Base-by-base conservation (phyloP, 2,797 vertebrate species). In the Syncerus caffer region DNA sequence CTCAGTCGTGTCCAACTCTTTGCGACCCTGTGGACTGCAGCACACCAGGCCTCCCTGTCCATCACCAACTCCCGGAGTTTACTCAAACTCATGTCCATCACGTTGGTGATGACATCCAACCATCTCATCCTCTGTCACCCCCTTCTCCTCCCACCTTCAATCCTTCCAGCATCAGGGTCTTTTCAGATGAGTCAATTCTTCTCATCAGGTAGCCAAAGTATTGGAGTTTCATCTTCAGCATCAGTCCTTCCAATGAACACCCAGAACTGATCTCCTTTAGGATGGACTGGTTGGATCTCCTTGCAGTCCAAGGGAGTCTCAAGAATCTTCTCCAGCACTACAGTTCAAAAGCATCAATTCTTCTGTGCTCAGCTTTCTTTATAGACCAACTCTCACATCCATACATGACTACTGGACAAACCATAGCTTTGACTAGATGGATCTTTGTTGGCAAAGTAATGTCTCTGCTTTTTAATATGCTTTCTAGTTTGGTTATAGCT, bases 321-420 rank as follows among this genome's bases (percentile, higher is more conserved):
- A 67, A 67, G 64, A 67, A 4, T 34, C 64, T 67, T 5, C 60
- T 31, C 14, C 7, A 62, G 8, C n/a, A 67, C 64, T 17, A 19
- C n/a, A 34, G 64, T 67, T 67, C 64, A 67, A 67, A 67, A 67
- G 64, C n/a, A 67, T 67, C n/a, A 67, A 19, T 34, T 67, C 64
- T 67, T 67, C 0, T 0, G n/a, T 4, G 0, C 9, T 67, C n/a
- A 67, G 17, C 31, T 34, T 34, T 67, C n/a, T 11, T 67, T 34
- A 67, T 34, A 67, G 64, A 5, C n/a, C 64, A 67, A 21, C n/a
- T 11, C n/a, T 67, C 9, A 67, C 2, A 21, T 67, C n/a, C n/a
- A 67, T 19, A 34, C n/a, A 34, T 67, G n/a, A 67, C 17, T 4
- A 34, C n/a, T 21, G n/a, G n/a, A 21, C 34, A 21, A 67, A 67